Percentiles rank a stretch among this genome's conserved stretches.
phyloP scores from a whole-genome alignment of 1,140 invertebrate species.

The Hylaeus anthracinus region DNA sequence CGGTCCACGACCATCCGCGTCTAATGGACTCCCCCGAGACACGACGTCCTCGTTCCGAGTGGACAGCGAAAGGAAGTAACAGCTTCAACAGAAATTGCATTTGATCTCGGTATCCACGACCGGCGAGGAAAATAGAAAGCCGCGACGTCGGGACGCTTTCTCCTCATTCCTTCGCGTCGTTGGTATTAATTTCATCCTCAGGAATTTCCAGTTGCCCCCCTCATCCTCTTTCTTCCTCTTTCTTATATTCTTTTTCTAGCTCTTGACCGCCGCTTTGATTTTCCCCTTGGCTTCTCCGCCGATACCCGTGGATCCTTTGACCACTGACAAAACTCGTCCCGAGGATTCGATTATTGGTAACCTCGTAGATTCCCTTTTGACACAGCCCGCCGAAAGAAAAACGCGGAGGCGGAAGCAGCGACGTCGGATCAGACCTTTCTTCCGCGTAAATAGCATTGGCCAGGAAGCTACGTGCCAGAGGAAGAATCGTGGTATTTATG shows the following conservation, averaged over 20 bases:
- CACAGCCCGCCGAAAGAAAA: background rate
- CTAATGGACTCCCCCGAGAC: conserved; percentile 65
- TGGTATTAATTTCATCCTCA: conserved; percentile 59
- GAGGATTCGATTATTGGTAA: conserved; percentile 32
- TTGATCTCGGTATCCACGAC: conserved; percentile 56
- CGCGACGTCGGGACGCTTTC: background rate
- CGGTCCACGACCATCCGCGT: conserved; percentile 61
- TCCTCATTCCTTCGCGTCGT: conserved; percentile 27
- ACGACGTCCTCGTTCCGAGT: conserved; percentile 49
- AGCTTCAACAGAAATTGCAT: conserved; percentile 69
- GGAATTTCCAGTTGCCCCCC: conserved; percentile 23
- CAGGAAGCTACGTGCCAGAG: no score
- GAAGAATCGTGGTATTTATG: no score
- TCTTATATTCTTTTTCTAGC: no score
- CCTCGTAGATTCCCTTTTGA: conserved; percentile 18
- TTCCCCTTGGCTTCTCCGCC: background rate
- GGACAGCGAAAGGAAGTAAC: conserved; percentile 63
- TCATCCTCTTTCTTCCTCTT: background rate
- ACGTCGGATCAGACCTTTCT: background rate
- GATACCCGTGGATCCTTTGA: background rate
- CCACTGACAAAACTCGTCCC: conserved; percentile 19
- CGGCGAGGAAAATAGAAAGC: conserved; percentile 9
- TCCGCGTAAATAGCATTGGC: background rate
- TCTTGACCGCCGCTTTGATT: conserved; percentile 29
- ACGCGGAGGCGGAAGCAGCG: background rate